phyloP scores from a whole-genome alignment of 2,888 invertebrate species.

The Apantesis nais region DNA sequence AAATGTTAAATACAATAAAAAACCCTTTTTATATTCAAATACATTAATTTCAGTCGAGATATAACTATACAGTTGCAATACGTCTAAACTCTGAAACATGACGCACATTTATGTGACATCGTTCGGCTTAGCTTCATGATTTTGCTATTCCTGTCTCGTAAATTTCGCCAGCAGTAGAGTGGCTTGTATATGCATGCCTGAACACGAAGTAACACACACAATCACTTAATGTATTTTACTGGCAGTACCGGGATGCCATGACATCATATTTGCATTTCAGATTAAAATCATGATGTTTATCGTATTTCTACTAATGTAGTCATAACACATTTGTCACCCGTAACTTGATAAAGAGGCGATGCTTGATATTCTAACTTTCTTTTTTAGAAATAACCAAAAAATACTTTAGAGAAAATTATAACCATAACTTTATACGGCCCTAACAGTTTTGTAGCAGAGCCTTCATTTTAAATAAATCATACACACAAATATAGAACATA shows the following conservation, averaged over 20 bases:
- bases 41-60: too few species aligned
- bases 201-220: constrained; percentile 28
- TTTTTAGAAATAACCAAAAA: too few species aligned
- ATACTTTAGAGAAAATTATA: background rate
- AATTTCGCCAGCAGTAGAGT: constrained; percentile 34
- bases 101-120: background rate
- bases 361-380: background rate
- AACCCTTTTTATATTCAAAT: too few species aligned
- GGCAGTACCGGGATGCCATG: constrained; percentile 19
- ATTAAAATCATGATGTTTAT: constrained; percentile 13
- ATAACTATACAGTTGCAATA: background rate
- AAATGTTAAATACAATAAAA: too few species aligned
- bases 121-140: constrained; percentile 12
- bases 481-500: background rate
- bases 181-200: constrained; percentile 34
- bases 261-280: constrained; percentile 27
- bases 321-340: too few species aligned
- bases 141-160: constrained; percentile 43
- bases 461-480: too few species aligned
- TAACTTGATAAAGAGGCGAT: background rate
- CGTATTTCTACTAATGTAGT: background rate
- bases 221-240: constrained; percentile 43
- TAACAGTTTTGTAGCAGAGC: too few species aligned
- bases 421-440: too few species aligned
- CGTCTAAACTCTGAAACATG: background rate